These are phyloP conservation scores for Scrobipalpa costella DNA, from an alignment of 2,888 invertebrate genomes.

Conservation along the genomic window DNA sequence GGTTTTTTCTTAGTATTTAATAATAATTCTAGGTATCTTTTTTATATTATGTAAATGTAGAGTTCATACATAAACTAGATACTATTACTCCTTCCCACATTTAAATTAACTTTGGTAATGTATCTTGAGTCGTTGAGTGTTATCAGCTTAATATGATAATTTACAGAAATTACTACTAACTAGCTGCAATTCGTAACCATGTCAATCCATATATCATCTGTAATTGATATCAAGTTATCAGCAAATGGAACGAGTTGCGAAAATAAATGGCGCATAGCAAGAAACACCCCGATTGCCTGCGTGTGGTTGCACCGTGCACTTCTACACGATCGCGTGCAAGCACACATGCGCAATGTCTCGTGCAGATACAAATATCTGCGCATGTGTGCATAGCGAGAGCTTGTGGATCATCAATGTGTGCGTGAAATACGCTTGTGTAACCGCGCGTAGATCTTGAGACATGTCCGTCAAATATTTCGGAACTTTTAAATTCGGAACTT, in stretches of 20 bases:
- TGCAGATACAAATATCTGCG: not conserved
- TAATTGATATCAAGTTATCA: not conserved
- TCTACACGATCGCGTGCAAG: conserved; percentile 59
- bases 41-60: no score
- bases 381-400: conserved; percentile 9
- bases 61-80: no score
- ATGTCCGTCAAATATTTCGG: conserved; percentile 35
- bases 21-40: no score
- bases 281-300: conserved; percentile 18
- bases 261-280: conserved; percentile 11
- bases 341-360: conserved; percentile 38
- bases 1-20: no score
- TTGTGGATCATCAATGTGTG: not conserved
- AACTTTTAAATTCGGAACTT: conserved; percentile 3
- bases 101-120: no score
- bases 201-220: not conserved
- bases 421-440: conserved; percentile 12
- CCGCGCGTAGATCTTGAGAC: conserved; percentile 15
- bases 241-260: not conserved
- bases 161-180: not conserved
- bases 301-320: conserved; percentile 42
- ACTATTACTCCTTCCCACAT: no score
- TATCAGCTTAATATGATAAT: not conserved
- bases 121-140: no score
- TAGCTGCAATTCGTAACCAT: not conserved